Evolutionary conservation across 1,140 invertebrate genomes (phyloP), one percentile per base, ranked within the genome.

Genomic region (Phthorimaea operculella): DNA sequence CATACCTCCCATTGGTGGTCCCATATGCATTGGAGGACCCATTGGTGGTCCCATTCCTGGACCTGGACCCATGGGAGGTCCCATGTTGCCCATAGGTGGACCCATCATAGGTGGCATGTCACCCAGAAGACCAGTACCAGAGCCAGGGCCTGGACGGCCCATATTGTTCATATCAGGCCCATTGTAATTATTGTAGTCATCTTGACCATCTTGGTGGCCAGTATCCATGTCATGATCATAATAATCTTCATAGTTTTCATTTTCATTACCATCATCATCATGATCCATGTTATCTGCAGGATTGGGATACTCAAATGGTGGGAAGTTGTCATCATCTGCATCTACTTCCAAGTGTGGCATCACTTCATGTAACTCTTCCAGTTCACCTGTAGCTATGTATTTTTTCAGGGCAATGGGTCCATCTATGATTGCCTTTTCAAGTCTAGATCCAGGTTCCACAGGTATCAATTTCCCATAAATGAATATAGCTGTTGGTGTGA

Each of bases 391-490:
- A 61, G 90, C 89, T 14, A 94, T 90, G 57, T 90, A 90, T 73
- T 90, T 92, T 70, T 93, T 92, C 28, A 94, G 86, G 47, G 90
- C 90, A 39, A 93, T 88, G 12, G 90, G 87, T n/a, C 93, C 92
- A 67, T 92, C 91, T 11, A 87, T 82, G 62, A 94, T 92, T 0
- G 90, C 92, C 55, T 90, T 88, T 66, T 92, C 90, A 28, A 94
- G 72, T 73, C 91, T 90, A 2, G 92, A 92, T 28, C 92, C 92
- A 10, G 91, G 83, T 85, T 92, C 90, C 11, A 94, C 92, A 33
- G 90, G 85, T 59, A 94, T 90, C 55, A 93, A 86, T 87, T 93
- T 94, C 15, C 92, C 92, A 74, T 93, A 93, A 50, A 94, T 87
- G 71, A 94, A 90, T 70, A 95, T 91, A 14, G 91, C 92, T 63